Evolutionary conservation across 2,888 invertebrate genomes (phyloP).

Genomic region (Kryphioiulus occultus): DNA sequence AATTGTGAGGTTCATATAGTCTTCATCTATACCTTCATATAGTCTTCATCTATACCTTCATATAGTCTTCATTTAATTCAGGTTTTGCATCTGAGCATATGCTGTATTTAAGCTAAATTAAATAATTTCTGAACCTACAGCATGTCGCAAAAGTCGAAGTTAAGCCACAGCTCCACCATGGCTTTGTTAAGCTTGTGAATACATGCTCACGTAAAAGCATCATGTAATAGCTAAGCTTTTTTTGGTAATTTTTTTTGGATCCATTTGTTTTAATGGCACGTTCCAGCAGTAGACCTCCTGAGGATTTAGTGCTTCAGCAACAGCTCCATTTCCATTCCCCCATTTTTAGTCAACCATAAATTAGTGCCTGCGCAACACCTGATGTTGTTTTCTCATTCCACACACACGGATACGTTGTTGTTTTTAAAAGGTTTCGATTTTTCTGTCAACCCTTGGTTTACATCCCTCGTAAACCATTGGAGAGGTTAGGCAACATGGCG

Average conservation of each 20-base stretch:
- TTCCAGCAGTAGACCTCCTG: not conserved
- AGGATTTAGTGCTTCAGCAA: not conserved
- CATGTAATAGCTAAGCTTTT: too few relatives aligned
- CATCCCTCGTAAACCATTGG: not conserved
- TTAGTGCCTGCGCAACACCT: not conserved
- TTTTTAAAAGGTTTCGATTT: constrained; percentile 32
- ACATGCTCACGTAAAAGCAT: too few relatives aligned
- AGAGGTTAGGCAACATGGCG: not conserved
- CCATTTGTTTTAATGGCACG: not conserved
- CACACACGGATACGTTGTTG: not conserved
- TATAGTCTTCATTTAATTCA: too few relatives aligned
- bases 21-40: too few relatives aligned
- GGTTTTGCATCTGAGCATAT: too few relatives aligned
- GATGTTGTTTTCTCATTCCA: not conserved
- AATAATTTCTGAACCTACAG: too few relatives aligned
- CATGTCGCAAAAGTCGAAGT: too few relatives aligned
- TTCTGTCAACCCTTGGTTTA: not conserved
- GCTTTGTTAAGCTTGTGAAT: too few relatives aligned
- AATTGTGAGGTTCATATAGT: too few relatives aligned
- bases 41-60: too few relatives aligned
- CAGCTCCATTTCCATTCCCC: constrained; percentile 3
- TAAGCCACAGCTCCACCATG: too few relatives aligned
- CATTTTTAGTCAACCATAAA: constrained; percentile 10
- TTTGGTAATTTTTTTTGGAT: not conserved
- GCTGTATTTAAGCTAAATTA: too few relatives aligned